Base-by-base conservation (phyloP, 2,888 invertebrate genomes). In the Cosmia pyralina region DNA sequence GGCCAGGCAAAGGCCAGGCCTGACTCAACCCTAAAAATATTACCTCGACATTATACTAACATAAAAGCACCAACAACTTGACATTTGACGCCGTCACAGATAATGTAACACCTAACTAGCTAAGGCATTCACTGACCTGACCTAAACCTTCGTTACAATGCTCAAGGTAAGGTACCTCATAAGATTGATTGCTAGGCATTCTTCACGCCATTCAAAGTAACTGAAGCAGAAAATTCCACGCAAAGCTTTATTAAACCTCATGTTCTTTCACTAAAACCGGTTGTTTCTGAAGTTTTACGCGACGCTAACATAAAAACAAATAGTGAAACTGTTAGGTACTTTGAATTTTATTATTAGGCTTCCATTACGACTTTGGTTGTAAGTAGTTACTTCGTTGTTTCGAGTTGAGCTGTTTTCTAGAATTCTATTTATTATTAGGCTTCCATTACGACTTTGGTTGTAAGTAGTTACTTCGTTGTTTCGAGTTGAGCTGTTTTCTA, bases 71-170 rank as follows among this genome's bases (percentile, higher is more conserved):
- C 75, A 84, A 83, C 79, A 66, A 83, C 87, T 85, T 90, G 89
- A 88, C 89, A 90, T 91, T 91, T 89, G 73, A 63, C 63, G 82
- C 78, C 83, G 85, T 83, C 87, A 85, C 86, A 84, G 81, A 79
- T 81, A 76, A 84, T 84, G 50, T 76, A 81, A 72, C 85, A 87
- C 79, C 82, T 83, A 84, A 83, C 82, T 75, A 80, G 72, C 75
- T 73, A 73, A 72, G 69, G 79, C 67, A 70, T 64, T 81, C 70
- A 75, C 44, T 83, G 83, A 74, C 65, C 70, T 83, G 71, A 69
- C 70, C 70, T 62, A 70, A 81, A 59, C 84, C 75, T 83, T 59
- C 75, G 46, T 53, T 70, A 79, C 50, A 79, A 73, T 73, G 34
- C 67, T 80, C 59, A 65, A 55, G 38, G 65, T 19, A 83, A 81